Evolutionary conservation across 2,888 invertebrate genomes (phyloP), one percentile per base, ranked within the genome.

Genomic region (Eupithecia centaureata): DNA sequence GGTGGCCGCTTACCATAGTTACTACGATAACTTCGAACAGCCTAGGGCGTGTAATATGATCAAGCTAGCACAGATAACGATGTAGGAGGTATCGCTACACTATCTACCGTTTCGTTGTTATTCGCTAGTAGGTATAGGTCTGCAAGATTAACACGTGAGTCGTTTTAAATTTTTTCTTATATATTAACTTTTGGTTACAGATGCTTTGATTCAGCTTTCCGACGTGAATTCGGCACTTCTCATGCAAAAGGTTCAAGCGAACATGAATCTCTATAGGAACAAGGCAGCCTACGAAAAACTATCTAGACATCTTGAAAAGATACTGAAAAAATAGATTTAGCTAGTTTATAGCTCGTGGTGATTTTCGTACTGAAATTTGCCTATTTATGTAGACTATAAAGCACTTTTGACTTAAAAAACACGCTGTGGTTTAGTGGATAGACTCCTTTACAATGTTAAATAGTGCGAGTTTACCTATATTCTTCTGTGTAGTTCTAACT

Each of bases 261-360:
- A 95, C 73, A 94, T 94, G 71, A 87, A 92, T 61, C 88, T 95
- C 59, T 94, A 95, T 73, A 90, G 95, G 71, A 96, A 96, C 79
- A 94, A 95, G 79, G 79, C 86, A 64, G 94, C 91, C 5, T 93
- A 91, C 65, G 92, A 93, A 68, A 83, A 84, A 51, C 76, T 93
- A 15, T 82, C 91, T 75, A 83, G 75, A 76, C 91, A 92, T 72
- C 79, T 91, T 70, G 89, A 91, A 72, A 89, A 88, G 35, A 52
- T 67, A 56, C 28, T 67, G n/a, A 56, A 56, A 28, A 28, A 15
- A 8, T 30, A 56, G 8, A 8, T 56, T 30, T 56, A 27, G 3
- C n/a, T 3, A 10, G 3, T 27, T 52, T 27, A 52, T 15, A 52
- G 25, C 27, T 12, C 0, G 8, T 52, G 27, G 27, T 27, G 15